Conservation (phyloP, 2,113 vertebrate genomes). For the Orthonyx spaldingii region DNA sequence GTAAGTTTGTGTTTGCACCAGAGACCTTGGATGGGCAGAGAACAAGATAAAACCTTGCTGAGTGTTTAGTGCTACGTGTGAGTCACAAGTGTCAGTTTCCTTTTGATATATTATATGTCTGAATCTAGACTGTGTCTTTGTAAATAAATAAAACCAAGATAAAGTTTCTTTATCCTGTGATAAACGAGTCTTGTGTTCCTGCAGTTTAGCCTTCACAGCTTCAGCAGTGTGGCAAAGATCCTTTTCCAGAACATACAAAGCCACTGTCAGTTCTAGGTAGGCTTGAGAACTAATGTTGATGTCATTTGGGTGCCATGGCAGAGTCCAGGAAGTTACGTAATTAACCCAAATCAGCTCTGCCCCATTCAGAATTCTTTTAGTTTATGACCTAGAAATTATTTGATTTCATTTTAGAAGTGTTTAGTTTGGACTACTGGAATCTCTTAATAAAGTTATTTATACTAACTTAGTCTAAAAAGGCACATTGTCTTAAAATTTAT, state of each 20-base stretch:
- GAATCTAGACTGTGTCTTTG: not conserved
- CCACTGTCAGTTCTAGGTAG: not conserved
- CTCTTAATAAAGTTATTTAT: not conserved
- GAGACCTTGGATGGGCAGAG: not conserved
- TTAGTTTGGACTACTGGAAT: not conserved
- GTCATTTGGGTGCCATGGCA: not conserved
- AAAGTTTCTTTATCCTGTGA: not conserved
- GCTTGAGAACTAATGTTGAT: not conserved
- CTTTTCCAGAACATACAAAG: not conserved
- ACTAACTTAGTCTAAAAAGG: not conserved
- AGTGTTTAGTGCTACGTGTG: not conserved
- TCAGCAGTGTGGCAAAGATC: not conserved
- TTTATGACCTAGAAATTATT: not conserved
- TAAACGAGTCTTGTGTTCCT: not conserved
- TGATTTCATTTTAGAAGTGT: not conserved
- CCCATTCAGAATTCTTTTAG: not conserved
- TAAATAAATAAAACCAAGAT: conserved; percentile 35
- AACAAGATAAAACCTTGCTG: not conserved
- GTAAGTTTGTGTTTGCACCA: not conserved
- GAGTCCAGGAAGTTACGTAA: not conserved
- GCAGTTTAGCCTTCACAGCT: not conserved
- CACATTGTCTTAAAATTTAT: not conserved
- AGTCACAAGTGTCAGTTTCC: not conserved
- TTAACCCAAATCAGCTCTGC: not conserved
- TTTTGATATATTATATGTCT: not conserved